Evolutionary conservation across 2,797 vertebrate species (phyloP), one percentile per base, ranked within the genome.

Genomic region (Bovichtus variegatus): DNA sequence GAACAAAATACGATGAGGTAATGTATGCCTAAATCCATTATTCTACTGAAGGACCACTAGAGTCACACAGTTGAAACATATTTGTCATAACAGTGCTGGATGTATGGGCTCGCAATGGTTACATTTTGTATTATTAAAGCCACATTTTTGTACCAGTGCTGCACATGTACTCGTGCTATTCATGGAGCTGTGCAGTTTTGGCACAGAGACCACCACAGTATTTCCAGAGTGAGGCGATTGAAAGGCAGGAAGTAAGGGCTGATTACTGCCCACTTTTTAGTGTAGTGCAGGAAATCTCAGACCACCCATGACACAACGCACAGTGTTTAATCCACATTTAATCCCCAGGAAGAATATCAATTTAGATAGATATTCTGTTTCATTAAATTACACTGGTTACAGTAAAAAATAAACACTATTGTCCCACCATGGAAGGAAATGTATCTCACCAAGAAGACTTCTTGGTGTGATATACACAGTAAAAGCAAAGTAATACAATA

Each of bases 301-400:
- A 91, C 90, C 93, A 90, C 88, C 83, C 84, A 90, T 77, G 60
- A 63, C 50, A 72, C 60, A 80, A 83, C 73, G 69, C 47, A 63
- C 21, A 72, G 16, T 0, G 12, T 65, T 63, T 55, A 31, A 41
- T 18, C 21, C 19, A 18, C 64, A 68, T 43, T 5, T 2, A 21
- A 53, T 12, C 27, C 4, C 11, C 11, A 40, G 21, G 40, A 15
- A 50, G 4, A 2, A 50, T 31, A 40, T 34, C 2, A 5, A 50
- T 9, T 19, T 15, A 3, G 25, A 46, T 40, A 9, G 1, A 62
- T 34, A 58, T 15, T 27, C 11, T 23, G 9, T 65, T 71, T 54
- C 11, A 47, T 40, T 18, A 11, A 16, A 53, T 9, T 1, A 36
- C 4, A 2, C 36, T 44, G 3, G 10, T 51, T 51, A 25, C 2